Conservation (phyloP, 2,797 vertebrate genomes). For the Sebastes iracundus region DNA sequence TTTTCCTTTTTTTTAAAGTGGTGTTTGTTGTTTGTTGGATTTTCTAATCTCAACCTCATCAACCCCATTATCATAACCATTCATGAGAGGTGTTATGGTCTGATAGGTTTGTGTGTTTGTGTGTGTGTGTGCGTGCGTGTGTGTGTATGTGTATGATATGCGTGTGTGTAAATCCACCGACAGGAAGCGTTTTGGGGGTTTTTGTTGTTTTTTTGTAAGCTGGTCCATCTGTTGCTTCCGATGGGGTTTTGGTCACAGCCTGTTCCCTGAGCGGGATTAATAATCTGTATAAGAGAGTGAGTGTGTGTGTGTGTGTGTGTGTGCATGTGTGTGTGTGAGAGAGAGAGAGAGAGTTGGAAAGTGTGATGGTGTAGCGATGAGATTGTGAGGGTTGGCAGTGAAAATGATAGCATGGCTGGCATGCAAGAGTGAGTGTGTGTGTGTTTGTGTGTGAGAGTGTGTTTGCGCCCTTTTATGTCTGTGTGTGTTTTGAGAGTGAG, state of each 20-base stretch:
- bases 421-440: conserved; percentile 25
- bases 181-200: conserved; percentile 30
- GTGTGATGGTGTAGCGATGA: conserved; percentile 34
- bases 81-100: neutral
- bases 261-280: conserved; percentile 64
- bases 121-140: neutral
- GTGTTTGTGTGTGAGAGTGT: neutral
- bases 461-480: too few species aligned
- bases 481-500: too few species aligned
- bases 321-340: neutral
- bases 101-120: neutral
- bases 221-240: conserved; percentile 63
- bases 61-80: neutral
- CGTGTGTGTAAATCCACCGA: conserved; percentile 8
- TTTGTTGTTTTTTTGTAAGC: conserved; percentile 35
- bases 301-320: neutral
- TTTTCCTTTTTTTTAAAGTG: too few species aligned
- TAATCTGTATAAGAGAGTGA: conserved; percentile 38
- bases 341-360: conserved; percentile 19
- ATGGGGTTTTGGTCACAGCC: conserved; percentile 61
- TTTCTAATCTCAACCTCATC: neutral
- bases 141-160: neutral
- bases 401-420: conserved; percentile 50
- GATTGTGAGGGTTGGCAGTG: conserved; percentile 44
- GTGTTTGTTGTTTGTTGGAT: neutral